Percentiles rank a stretch among this genome's conserved stretches.
These are phyloP conservation scores for Odontocolon sp. DNA, from an alignment of 2,888 invertebrate genomes.

Conservation along the genomic window DNA sequence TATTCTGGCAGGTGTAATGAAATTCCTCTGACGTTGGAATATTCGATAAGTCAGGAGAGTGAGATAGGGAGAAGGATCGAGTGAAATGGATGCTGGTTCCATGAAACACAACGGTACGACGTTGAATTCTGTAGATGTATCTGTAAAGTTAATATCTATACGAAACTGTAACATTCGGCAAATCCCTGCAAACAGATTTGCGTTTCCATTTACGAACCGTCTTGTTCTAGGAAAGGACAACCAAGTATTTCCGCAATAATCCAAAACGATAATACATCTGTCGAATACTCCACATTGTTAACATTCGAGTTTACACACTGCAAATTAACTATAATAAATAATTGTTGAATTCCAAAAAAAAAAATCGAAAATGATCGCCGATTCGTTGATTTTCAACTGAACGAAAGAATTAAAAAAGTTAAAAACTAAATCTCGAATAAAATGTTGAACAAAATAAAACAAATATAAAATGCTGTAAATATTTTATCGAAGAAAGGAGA, in stretches of 20 bases:
- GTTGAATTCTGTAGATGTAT: constrained; percentile 19
- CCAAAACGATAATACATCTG: constrained; percentile 32
- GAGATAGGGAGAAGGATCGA: constrained; percentile 29
- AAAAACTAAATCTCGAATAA: background rate
- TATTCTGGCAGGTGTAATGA: constrained; percentile 58
- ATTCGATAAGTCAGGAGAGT: constrained; percentile 56
- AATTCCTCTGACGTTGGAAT: constrained; percentile 57
- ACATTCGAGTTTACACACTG: constrained; percentile 47
- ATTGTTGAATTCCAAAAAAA: background rate
- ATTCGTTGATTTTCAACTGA: too few species aligned
- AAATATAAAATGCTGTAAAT: constrained; percentile 44
- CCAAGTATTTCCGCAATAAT: constrained; percentile 57
- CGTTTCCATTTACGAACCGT: constrained; percentile 38
- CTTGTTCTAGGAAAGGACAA: constrained; percentile 7
- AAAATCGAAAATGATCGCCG: background rate
- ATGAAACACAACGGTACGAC: constrained; percentile 11
- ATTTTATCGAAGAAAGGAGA: constrained; percentile 26
- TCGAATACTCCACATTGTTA: constrained; percentile 43
- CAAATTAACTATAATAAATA: too few species aligned
- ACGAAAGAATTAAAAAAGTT: background rate
- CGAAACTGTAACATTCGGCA: constrained; percentile 15
- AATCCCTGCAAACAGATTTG: constrained; percentile 38
- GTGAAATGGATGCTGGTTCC: constrained; percentile 7
- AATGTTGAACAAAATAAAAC: background rate
- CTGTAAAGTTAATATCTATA: constrained; percentile 2